phyloP scores from a whole-genome alignment of 2,113 vertebrate species.

The Nibea coibor region DNA sequence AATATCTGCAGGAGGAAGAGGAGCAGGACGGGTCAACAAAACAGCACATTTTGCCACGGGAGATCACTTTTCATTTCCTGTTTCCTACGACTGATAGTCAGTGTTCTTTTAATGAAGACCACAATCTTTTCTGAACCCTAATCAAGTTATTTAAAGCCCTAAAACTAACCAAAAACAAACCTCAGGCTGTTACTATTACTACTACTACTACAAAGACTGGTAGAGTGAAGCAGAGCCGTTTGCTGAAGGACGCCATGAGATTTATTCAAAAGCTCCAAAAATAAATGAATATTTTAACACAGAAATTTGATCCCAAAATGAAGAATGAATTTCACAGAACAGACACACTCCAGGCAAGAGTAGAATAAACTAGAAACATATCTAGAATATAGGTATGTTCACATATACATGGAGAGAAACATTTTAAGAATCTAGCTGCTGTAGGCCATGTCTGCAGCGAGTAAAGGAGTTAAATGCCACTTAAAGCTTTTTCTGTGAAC shows the following conservation, averaged over 20 bases:
- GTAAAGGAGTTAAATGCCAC: slow-evolving; percentile 67
- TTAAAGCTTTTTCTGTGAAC: slow-evolving; percentile 67
- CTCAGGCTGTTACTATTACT: neutral
- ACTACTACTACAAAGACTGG: too few relatives aligned
- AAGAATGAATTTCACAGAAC: neutral
- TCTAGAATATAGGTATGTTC: neutral
- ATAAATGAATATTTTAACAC: neutral
- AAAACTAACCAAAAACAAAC: neutral
- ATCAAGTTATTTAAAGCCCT: neutral
- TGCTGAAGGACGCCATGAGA: neutral
- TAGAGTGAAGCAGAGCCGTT: too few relatives aligned
- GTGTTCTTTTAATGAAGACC: neutral
- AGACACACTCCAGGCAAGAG: neutral
- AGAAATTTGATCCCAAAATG: neutral
- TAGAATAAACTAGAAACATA: neutral
- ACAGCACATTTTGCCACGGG: neutral
- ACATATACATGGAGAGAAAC: slow-evolving; percentile 8
- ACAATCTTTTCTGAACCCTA: neutral
- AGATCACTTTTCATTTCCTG: neutral
- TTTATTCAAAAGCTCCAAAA: neutral
- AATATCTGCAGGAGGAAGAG: neutral
- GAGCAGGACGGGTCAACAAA: neutral
- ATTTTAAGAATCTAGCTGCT: slow-evolving; percentile 25
- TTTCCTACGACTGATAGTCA: neutral
- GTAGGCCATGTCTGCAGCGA: slow-evolving; percentile 45